phyloP scores from a whole-genome alignment of 92 coral and sea anemone species.

The Parazoanthus swiftii region DNA sequence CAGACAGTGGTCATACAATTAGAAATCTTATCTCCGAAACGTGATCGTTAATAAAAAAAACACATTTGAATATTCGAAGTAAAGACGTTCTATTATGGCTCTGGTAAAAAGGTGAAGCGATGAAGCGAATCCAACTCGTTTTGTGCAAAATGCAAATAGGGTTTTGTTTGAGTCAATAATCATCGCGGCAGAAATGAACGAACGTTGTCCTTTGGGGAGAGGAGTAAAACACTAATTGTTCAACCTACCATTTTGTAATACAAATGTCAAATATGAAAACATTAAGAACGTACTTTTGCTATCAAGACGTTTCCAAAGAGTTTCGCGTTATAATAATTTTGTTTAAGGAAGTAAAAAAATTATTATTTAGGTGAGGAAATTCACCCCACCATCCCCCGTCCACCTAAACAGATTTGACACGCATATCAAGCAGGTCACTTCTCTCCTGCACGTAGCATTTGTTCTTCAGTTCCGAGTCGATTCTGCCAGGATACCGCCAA shows the following conservation, averaged over 20 bases:
- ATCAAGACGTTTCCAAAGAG: neutral
- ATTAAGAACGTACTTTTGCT: neutral
- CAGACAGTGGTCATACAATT: neutral
- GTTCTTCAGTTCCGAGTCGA: slow-evolving; percentile 41
- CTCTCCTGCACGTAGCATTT: slow-evolving; percentile 16
- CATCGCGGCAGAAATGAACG: neutral
- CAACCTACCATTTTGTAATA: neutral
- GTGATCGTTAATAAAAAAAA: neutral
- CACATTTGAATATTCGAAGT: neutral
- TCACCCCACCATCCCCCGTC: neutral
- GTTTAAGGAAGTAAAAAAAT: neutral
- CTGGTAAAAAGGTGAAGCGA: slow-evolving; percentile 13
- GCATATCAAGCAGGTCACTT: slow-evolving; percentile 22
- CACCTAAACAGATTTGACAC: slow-evolving; percentile 26
- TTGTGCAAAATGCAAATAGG: slow-evolving; percentile 42
- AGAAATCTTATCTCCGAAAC: slow-evolving; percentile 4
- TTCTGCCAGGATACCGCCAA: neutral
- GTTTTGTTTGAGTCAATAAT: slow-evolving; percentile 30
- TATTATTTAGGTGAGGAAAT: neutral
- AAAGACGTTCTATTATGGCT: neutral
- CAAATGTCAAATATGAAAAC: neutral
- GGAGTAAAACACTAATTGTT: neutral
- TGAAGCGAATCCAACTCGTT: slow-evolving; percentile 34
- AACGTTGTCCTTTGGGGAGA: slow-evolving; percentile 20
- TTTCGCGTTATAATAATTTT: neutral